Evolutionary conservation across 53 echinoderm and acorn worm genomes (phyloP).

Genomic region (Glandiceps talaboti): DNA sequence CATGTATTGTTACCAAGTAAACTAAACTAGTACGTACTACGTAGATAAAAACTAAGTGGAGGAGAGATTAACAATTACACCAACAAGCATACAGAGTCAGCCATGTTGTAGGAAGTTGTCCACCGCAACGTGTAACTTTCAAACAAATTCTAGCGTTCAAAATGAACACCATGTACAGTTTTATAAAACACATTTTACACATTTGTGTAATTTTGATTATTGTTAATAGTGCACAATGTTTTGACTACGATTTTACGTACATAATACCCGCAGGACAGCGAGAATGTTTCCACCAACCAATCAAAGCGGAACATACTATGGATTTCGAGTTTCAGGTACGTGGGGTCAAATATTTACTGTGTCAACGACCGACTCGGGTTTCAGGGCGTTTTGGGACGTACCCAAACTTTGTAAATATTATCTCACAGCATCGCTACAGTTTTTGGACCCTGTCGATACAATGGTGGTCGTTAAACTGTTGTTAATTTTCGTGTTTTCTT

Average conservation of each 20-base stretch:
- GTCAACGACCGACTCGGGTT: no score
- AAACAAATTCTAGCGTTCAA: background rate
- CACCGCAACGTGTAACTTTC: background rate
- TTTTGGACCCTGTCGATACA: no score
- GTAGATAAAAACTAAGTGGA: no score
- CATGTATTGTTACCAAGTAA: no score
- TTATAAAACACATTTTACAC: background rate
- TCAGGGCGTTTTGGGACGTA: no score
- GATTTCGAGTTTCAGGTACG: slow-evolving; percentile 96
- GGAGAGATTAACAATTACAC: background rate
- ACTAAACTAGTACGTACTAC: no score
- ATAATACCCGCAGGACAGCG: slow-evolving; percentile 76
- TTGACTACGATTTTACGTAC: slow-evolving; percentile 71
- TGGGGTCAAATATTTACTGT: no score
- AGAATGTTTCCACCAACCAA: slow-evolving; percentile 88
- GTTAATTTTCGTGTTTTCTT: no score
- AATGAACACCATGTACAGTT: background rate
- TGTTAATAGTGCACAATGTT: background rate
- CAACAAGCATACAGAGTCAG: no score
- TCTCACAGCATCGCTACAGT: no score
- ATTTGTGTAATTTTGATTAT: background rate
- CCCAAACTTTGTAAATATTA: no score
- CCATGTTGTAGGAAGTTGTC: background rate
- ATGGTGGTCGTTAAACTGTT: no score
- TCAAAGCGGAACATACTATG: slow-evolving; percentile 53